Percentiles rank a stretch among this genome's conserved stretches.
Conservation (phyloP, 2,113 vertebrate species). For the Thalassarche chlororhynchos region DNA sequence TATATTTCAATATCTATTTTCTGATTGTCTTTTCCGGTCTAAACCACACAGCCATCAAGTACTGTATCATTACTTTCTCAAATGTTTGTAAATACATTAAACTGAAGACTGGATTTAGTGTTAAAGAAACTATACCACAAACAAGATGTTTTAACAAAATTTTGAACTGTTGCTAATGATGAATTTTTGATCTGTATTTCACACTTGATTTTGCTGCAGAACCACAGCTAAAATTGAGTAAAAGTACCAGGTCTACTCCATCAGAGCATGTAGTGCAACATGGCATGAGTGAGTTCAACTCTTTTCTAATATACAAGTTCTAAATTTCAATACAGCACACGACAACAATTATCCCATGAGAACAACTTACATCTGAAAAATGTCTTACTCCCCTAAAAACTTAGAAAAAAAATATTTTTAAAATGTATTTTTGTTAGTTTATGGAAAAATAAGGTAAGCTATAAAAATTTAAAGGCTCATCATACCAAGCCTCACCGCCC, state of each 20-base stretch:
- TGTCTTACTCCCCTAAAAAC: not conserved
- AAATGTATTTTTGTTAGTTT: not conserved
- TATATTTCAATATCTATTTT: not conserved
- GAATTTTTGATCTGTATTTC: not conserved
- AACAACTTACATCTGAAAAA: not conserved
- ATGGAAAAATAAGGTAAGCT: not conserved
- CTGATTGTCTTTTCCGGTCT: not conserved
- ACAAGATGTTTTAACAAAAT: not conserved
- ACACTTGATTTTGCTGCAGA: not conserved
- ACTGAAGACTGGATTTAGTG: not conserved
- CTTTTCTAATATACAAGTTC: not conserved
- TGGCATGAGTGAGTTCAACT: fast-evolving
- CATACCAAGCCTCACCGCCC: not conserved
- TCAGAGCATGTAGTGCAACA: not conserved
- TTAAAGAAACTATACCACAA: not conserved
- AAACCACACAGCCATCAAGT: not conserved
- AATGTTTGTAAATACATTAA: not conserved
- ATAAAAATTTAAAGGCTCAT: not conserved
- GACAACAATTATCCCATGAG: not conserved
- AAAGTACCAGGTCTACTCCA: not conserved
- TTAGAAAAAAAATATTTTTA: fast-evolving
- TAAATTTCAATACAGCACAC: not conserved
- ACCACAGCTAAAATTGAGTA: not conserved
- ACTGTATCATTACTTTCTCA: not conserved
- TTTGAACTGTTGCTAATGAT: not conserved